These are phyloP conservation scores for Hyalella azteca DNA, from an alignment of 2,888 invertebrate genomes.

Conservation along the genomic window DNA sequence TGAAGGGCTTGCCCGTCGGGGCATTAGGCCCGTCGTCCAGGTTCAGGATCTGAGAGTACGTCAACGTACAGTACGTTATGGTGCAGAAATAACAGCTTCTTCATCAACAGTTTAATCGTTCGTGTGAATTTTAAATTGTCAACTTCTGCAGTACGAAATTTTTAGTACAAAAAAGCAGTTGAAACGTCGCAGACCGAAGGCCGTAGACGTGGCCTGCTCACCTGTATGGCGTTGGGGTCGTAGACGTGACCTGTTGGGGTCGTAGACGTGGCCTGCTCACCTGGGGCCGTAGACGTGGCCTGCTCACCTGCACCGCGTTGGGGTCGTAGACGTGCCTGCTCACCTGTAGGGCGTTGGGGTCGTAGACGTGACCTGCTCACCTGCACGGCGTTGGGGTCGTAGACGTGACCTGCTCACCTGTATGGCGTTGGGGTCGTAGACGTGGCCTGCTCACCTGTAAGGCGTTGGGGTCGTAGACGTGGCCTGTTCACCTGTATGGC, in stretches of 20 bases:
- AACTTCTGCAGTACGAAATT: no score
- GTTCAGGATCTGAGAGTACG: slow-evolving; percentile 53
- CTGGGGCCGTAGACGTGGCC: slow-evolving; percentile 64
- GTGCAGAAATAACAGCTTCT: no score
- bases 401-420: slow-evolving; percentile 84
- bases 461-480: no score
- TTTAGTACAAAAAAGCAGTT: no score
- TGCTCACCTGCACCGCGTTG: slow-evolving; percentile 76
- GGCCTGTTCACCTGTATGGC: no score
- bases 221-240: background rate
- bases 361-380: slow-evolving; percentile 87
- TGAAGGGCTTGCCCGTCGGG: slow-evolving; percentile 82
- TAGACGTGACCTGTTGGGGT: slow-evolving; percentile 74
- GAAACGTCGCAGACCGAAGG: no score
- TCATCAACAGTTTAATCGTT: no score
- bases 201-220: slow-evolving; percentile 78
- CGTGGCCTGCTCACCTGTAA: no score
- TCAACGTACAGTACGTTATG: no score
- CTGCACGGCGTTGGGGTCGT: slow-evolving; percentile 88
- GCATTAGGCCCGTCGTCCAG: slow-evolving; percentile 62
- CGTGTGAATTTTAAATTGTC: no score
- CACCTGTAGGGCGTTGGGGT: slow-evolving; percentile 85
- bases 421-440: slow-evolving; percentile 91
- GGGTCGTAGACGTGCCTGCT: slow-evolving; percentile 92
- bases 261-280: slow-evolving; percentile 87